Percentiles rank a stretch among this genome's conserved stretches.
phyloP scores from a whole-genome alignment of 2,113 vertebrate genomes.

The Coryphaenoides rupestris region DNA sequence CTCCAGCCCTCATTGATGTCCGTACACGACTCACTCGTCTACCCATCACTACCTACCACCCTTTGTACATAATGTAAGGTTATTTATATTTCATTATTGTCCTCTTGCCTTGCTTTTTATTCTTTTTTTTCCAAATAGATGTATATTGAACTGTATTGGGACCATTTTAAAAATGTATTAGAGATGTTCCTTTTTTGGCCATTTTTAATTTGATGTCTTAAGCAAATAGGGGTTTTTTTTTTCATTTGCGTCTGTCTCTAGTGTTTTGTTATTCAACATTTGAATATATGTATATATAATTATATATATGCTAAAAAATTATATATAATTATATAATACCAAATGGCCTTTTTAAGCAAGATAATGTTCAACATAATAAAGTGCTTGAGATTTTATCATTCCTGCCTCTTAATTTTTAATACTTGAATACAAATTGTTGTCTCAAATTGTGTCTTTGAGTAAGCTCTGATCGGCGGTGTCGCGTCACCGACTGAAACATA shows the following conservation, averaged over 20 bases:
- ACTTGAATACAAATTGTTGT: background rate
- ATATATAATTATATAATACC: slow-evolving; percentile 81
- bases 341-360: slow-evolving; percentile 75
- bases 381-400: slow-evolving; percentile 74
- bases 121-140: slow-evolving; percentile 33
- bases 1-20: slow-evolving; percentile 8
- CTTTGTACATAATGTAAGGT: slow-evolving; percentile 77
- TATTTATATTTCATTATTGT: slow-evolving; percentile 77
- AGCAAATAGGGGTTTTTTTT: slow-evolving; percentile 50
- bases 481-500: too few species aligned
- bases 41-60: slow-evolving; percentile 36
- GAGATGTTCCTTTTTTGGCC: slow-evolving; percentile 40
- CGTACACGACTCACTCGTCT: slow-evolving; percentile 23
- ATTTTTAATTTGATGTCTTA: slow-evolving; percentile 70
- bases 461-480: too few species aligned
- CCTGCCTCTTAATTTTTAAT: slow-evolving; percentile 10
- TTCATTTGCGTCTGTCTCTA: slow-evolving; percentile 66
- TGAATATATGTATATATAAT: slow-evolving; percentile 78
- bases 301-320: slow-evolving; percentile 75
- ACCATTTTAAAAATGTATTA: slow-evolving; percentile 73
- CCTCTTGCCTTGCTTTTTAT: slow-evolving; percentile 55
- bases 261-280: slow-evolving; percentile 75
- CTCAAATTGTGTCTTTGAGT: too few species aligned
- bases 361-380: slow-evolving; percentile 77
- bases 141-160: slow-evolving; percentile 74